Base-by-base conservation (phyloP, 2,113 vertebrate species). In the Gavialis gangeticus region DNA sequence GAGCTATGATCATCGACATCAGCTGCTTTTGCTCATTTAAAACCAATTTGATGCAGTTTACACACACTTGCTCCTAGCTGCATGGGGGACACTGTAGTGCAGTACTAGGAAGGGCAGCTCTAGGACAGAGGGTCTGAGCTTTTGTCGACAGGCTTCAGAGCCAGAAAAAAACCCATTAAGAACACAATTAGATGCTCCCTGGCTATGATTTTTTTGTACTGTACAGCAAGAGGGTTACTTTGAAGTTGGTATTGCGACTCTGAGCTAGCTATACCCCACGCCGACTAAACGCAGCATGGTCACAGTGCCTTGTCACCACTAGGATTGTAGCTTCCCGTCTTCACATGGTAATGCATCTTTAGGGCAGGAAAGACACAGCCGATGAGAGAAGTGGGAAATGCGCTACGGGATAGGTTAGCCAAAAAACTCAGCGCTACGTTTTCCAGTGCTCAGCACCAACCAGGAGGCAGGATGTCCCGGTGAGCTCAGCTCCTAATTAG, bases 341-440 rank as follows among this genome's bases (percentile, higher is more conserved):
- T 5, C 12, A 75, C 77, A 6, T 5, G 2, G 10, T 27, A 56
- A 30, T 0, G 2, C 37, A 13, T 19, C 66, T 24, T 69, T 37
- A 24, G 9, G n/a, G 16, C 64, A 57, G 75, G n/a, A 11, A 30
- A 24, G 82, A 27, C 11, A 2, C 17, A 34, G 37, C 64, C 28
- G 57, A 22, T 19, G 10, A 58, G 15, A 25, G 55, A 37, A 11
- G 34, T 4, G 1, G 11, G 2, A 30, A 1, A 0, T 5, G 4
- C n/a, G 16, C 0, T 0, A 1, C 10, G 12, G 16, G 27, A 16
- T 19, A 62, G 15, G 1, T 37, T 25, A 28, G 15, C 69, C 73
- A 34, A 64, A 24, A 24, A 62, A 79, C 21, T 66, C 55, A 4
- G 19, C 4, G 16, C 27, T 64, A 15, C 1, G 0, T 58, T 80